These are phyloP conservation scores for Tenthredo notha DNA, from an alignment of 2,888 invertebrate genomes.

Conservation along the genomic window DNA sequence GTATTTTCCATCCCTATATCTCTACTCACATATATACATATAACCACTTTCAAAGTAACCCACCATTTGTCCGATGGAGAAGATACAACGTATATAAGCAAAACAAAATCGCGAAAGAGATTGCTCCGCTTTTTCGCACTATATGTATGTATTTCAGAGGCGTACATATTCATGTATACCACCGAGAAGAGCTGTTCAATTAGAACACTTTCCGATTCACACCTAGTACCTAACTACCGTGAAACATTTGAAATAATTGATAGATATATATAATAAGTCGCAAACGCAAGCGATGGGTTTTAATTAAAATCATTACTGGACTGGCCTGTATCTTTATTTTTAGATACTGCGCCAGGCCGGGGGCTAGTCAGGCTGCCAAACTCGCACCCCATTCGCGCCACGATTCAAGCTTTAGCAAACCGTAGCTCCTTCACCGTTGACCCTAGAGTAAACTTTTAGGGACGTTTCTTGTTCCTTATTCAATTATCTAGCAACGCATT, in stretches of 20 bases:
- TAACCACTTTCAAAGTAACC: not conserved
- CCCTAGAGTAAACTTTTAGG: too few species aligned
- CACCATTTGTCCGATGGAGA: slow-evolving; percentile 45
- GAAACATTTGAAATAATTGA: not conserved
- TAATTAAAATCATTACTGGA: not conserved
- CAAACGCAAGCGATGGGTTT: not conserved
- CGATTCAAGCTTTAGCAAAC: too few species aligned
- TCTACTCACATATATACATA: not conserved
- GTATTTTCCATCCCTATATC: not conserved
- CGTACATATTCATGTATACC: not conserved
- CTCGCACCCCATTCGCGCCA: too few species aligned
- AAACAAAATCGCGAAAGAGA: slow-evolving; percentile 19
- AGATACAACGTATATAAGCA: slow-evolving; percentile 21
- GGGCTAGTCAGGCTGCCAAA: too few species aligned
- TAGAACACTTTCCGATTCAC: not conserved
- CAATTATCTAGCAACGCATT: too few species aligned
- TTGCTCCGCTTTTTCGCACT: not conserved
- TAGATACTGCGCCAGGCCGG: too few species aligned
- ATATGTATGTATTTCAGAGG: not conserved
- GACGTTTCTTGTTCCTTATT: too few species aligned
- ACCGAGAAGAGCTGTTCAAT: not conserved
- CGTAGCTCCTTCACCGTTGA: too few species aligned
- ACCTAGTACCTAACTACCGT: not conserved
- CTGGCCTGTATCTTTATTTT: not conserved
- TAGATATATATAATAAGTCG: not conserved